Evolutionary conservation across 2,797 vertebrate genomes (phyloP).

Genomic region (Falco rusticolus): DNA sequence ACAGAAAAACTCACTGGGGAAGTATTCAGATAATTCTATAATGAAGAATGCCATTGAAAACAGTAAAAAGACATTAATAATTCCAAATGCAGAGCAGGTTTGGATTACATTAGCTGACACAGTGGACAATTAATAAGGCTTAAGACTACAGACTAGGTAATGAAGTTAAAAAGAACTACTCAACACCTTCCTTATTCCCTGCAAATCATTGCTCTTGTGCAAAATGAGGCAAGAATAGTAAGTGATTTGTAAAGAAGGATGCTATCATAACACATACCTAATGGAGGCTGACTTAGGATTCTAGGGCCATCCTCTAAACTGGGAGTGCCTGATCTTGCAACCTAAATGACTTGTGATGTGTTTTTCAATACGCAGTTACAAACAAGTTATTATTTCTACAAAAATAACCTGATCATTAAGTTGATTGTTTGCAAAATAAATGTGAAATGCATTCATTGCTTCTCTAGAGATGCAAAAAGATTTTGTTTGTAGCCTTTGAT

Average conservation of each 20-base stretch:
- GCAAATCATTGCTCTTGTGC: not conserved
- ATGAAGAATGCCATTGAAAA: constrained; percentile 13
- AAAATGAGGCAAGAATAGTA: not conserved
- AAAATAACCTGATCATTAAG: not conserved
- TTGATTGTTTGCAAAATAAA: constrained; percentile 15
- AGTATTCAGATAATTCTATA: not conserved
- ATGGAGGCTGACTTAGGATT: not conserved
- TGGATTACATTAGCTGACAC: not conserved
- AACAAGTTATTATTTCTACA: not conserved
- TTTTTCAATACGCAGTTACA: constrained; percentile 1
- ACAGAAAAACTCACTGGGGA: not conserved
- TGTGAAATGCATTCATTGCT: not conserved
- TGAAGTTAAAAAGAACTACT: constrained; percentile 5
- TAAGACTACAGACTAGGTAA: not conserved
- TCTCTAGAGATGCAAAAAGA: constrained; percentile 21
- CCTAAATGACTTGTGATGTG: not conserved
- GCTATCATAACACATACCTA: not conserved
- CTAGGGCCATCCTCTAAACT: not conserved
- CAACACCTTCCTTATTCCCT: not conserved
- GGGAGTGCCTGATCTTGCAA: not conserved
- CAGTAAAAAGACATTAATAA: constrained; percentile 13
- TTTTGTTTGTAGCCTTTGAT: constrained; percentile 16
- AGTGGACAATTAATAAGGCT: constrained; percentile 7
- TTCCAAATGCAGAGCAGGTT: not conserved
- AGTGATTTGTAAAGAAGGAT: not conserved